Conservation (phyloP, 1,140 invertebrate genomes). For the Bombus confusus region DNA sequence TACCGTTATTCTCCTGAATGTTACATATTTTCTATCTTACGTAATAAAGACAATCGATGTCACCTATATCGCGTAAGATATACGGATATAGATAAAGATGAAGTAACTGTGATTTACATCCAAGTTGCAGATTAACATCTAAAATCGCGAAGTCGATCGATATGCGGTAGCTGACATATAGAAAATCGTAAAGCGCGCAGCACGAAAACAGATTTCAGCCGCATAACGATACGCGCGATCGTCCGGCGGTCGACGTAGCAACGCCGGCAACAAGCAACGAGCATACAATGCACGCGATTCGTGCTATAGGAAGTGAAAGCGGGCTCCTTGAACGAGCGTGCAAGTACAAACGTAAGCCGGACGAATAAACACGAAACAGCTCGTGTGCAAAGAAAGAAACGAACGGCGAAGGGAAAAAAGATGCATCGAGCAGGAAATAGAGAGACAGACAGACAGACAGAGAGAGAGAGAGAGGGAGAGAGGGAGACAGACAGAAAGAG, state of each 20-base stretch:
- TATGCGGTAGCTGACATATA: too few species aligned
- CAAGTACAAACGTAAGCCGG: not conserved
- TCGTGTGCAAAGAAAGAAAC: not conserved
- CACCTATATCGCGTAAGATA: too few species aligned
- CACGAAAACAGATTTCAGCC: not conserved
- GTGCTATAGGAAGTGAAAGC: not conserved
- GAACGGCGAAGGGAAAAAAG: not conserved
- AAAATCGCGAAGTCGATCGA: too few species aligned
- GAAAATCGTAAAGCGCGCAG: not conserved
- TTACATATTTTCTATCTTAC: too few species aligned
- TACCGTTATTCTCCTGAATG: too few species aligned
- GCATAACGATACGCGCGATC: not conserved
- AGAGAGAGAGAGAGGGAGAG: not conserved
- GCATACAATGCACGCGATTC: not conserved
- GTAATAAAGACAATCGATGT: too few species aligned
- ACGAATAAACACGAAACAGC: conserved; percentile 10
- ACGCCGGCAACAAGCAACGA: not conserved
- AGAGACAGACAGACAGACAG: not conserved
- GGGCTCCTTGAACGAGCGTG: not conserved
- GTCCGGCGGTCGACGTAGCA: not conserved
- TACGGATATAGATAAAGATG: too few species aligned
- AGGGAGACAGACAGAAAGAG: not conserved
- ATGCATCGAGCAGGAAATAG: too few species aligned
- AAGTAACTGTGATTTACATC: too few species aligned
- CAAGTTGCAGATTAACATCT: too few species aligned